phyloP scores from a whole-genome alignment of 2,888 invertebrate species.

The Chloroclysta siterata region DNA sequence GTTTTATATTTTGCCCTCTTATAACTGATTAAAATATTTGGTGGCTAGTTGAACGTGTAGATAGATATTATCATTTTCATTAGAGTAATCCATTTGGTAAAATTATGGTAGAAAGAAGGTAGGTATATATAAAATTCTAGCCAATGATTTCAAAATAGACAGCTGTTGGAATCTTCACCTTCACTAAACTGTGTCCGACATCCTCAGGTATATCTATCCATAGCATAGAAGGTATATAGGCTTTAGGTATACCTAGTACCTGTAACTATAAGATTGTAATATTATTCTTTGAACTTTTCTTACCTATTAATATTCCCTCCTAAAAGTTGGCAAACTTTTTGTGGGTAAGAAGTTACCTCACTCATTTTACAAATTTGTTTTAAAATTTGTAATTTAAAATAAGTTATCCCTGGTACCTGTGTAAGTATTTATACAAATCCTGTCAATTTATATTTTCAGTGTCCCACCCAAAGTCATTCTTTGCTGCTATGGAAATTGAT shows the following conservation, averaged over 20 bases:
- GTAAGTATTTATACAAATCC: too few species aligned
- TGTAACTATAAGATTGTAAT: background rate
- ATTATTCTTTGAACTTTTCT: too few species aligned
- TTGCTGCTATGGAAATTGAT: constrained; percentile 86
- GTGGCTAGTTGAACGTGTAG: background rate
- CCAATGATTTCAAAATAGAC: background rate
- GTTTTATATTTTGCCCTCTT: constrained; percentile 15
- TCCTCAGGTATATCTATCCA: background rate
- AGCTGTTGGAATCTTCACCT: constrained; percentile 2
- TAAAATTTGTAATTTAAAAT: too few species aligned
- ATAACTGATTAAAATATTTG: constrained; percentile 11
- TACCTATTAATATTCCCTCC: background rate
- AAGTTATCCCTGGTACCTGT: too few species aligned
- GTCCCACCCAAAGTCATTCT: constrained; percentile 87
- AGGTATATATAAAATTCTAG: background rate
- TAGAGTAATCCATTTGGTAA: background rate
- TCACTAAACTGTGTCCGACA: background rate
- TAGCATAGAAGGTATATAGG: background rate
- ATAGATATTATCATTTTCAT: background rate
- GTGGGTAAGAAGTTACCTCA: too few species aligned
- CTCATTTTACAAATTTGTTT: too few species aligned
- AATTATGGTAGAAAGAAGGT: background rate
- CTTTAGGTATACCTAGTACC: background rate
- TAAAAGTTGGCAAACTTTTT: background rate
- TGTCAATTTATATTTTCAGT: constrained; percentile 70